Evolutionary conservation across 2,113 vertebrate species (phyloP), one percentile per base, ranked within the genome.

Genomic region (Athene noctua): DNA sequence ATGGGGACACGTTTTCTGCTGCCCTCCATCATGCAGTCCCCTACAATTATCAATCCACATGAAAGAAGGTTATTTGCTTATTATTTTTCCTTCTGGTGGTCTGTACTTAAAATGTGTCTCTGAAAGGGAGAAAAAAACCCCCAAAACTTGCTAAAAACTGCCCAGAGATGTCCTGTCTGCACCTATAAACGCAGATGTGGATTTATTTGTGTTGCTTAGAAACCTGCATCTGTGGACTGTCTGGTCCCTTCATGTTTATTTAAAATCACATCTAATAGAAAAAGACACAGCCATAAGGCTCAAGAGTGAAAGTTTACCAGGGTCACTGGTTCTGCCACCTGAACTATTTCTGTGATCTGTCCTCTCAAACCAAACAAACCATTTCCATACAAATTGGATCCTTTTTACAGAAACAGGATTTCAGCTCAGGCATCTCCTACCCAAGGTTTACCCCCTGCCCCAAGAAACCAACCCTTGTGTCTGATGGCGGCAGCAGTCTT

Each of bases 171-270:
- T 92, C 74, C 77, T 87, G 44, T 34, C 92, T 88, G 47, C 81
- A 73, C 63, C 65, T 88, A 51, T 88, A 57, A 91, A 66, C 4
- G 7, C 84, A 87, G 80, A 89, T 67, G 72, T 77, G 62, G 80
- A 83, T 94, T 94, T 85, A 65, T 78, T 59, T 93, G 62, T 72
- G 93, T 96, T 96, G 96, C 95, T 92, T 93, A 68, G 95, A 91
- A 95, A 95, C 90, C 59, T 73, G 52, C 80, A 70, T 90, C 89
- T 79, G 68, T 92, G 91, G 73, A 54, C 85, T 84, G 84, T 73
- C 95, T 87, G 81, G 63, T 96, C 80, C 82, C 70, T 95, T 95
- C 92, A 94, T 85, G 77, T 96, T 96, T 96, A 96, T 96, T 96
- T 96, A 96, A 97, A 97, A 95, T 95, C 85, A 96, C 90, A 92